A percentile compares a stretch with the other conserved stretches of the same genome.
Evolutionary conservation across 2,888 invertebrate genomes (phyloP).

Genomic region (Ferdinandea cuprea): DNA sequence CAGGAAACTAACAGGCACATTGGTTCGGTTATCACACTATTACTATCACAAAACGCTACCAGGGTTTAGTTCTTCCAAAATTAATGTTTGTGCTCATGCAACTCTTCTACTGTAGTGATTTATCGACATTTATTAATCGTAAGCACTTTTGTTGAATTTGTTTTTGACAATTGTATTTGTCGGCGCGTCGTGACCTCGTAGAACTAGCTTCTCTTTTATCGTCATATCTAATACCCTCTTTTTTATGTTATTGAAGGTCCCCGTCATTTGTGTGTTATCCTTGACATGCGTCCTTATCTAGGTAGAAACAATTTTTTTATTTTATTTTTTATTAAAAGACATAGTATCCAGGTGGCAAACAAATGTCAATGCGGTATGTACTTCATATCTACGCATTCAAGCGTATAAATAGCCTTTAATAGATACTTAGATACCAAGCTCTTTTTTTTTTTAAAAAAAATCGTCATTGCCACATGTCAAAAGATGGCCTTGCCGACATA

Average conservation of each 20-base stretch:
- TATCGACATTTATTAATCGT: slow-evolving; percentile 35
- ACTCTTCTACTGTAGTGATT: slow-evolving; percentile 24
- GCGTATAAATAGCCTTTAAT: slow-evolving; percentile 56
- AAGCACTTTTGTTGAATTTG: slow-evolving; percentile 14
- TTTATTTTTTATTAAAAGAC: slow-evolving; percentile 1
- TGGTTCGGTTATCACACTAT: slow-evolving; percentile 25
- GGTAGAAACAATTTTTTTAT: not conserved
- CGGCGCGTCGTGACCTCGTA: slow-evolving; percentile 30
- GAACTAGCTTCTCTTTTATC: slow-evolving; percentile 7
- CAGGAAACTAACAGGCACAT: slow-evolving; percentile 36
- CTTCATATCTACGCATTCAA: slow-evolving; percentile 22
- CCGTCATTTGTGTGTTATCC: slow-evolving; percentile 26
- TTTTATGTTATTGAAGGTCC: not conserved
- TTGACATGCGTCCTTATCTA: slow-evolving; percentile 7
- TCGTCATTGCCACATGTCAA: slow-evolving; percentile 52
- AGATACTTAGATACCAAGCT: slow-evolving; percentile 35
- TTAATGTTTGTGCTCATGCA: not conserved
- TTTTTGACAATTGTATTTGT: not conserved
- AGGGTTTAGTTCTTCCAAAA: slow-evolving; percentile 12
- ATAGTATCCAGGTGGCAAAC: slow-evolving; percentile 39
- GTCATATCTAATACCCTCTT: slow-evolving; percentile 2
- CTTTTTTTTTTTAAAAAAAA: slow-evolving; percentile 25
- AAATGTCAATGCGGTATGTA: slow-evolving; percentile 13
- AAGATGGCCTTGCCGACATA: slow-evolving; percentile 63
- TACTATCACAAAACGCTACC: not conserved